Base-by-base conservation (phyloP, 2,113 vertebrate genomes). In the Falcunculus frontatus region DNA sequence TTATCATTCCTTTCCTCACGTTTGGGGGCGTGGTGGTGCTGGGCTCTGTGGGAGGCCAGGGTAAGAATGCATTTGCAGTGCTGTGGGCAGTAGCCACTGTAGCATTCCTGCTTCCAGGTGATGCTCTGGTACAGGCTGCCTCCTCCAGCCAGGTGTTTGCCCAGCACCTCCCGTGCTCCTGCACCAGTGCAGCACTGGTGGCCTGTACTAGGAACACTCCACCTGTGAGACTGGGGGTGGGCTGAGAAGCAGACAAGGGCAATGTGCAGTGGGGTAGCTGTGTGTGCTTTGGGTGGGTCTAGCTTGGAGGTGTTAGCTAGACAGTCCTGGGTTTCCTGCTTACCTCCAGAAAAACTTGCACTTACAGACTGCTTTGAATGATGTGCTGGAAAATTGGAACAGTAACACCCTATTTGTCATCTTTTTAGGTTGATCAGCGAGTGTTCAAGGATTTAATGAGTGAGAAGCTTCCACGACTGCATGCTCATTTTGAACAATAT, bases 371-470 rank as follows among this genome's bases (percentile, higher is more conserved):
- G 1, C 35, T 64, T 41, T 22, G 55, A 29, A 35, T 26, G 16
- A 0, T 7, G 3, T 18, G 5, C 7, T 90, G 76, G 44, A 20
- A 64, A 77, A 37, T 3, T 5, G 23, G 25, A 56, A 19, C 72
- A 69, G 2, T 86, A 59, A 81, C 32, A 37, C 16, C 4, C 0
- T 47, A 0, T 79, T 37, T 96, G 44, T 35, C 10, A 20, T 65
- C 39, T 65, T 20, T 94, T 26, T 84, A 99, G 99, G 99, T 99
- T 49, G 99, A 99, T 96, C 99, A 99, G 97, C 98, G 99, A 13
- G 99, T 99, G 47, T 99, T 99, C 97, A 98, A 99, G 95, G 99
- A 99, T 96, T 98, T 99, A 95, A 98, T 99, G 99, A 98, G 89
- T 0, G 99, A 99, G 98, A 99, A 99, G 97, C 97, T 99, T 60